phyloP scores from a whole-genome alignment of 2,797 vertebrate species.

The Natrix natrix region DNA sequence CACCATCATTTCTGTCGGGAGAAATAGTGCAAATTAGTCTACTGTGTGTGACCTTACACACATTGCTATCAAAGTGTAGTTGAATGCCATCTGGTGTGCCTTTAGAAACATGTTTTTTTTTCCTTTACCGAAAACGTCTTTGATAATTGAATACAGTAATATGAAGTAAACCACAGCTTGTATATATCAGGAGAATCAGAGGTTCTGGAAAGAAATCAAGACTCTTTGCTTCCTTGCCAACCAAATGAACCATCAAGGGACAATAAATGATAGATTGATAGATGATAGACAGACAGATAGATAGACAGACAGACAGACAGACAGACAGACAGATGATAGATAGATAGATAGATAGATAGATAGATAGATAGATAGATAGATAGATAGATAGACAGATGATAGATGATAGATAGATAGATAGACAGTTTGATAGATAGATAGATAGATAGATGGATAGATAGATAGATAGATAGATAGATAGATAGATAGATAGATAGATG shows the following conservation, averaged over 20 bases:
- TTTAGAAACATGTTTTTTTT: background rate
- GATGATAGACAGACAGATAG: too few relatives aligned
- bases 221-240: background rate
- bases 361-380: too few relatives aligned
- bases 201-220: constrained; percentile 3
- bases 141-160: fast-evolving
- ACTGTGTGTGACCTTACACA: background rate
- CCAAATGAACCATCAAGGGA: background rate
- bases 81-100: constrained; percentile 5
- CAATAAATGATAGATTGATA: background rate
- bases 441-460: too few relatives aligned
- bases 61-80: constrained; percentile 8
- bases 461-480: too few relatives aligned
- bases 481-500: too few relatives aligned
- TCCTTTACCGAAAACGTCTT: background rate
- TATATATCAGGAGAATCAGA: background rate
- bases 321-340: too few relatives aligned
- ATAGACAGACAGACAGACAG: too few relatives aligned
- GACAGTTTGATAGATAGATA: too few relatives aligned
- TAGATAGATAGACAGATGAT: too few relatives aligned
- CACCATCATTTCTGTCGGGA: constrained; percentile 2
- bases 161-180: background rate
- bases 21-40: background rate
- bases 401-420: too few relatives aligned
- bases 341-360: too few relatives aligned